Percentiles rank a stretch among this genome's conserved stretches.
Conservation (phyloP, 2,797 vertebrate genomes). For the Silurus aristotelis region DNA sequence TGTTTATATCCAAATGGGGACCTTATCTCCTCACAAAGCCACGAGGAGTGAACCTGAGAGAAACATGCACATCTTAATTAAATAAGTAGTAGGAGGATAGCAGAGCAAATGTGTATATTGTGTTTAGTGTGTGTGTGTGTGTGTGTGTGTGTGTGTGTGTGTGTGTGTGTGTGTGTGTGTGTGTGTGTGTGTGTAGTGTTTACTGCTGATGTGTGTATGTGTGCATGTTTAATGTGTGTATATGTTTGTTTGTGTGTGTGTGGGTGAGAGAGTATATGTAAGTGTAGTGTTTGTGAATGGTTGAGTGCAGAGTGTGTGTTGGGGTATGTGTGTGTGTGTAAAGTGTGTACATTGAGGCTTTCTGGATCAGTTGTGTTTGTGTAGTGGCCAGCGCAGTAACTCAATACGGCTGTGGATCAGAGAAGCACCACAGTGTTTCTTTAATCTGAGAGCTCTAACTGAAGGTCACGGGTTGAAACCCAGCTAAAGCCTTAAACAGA, state of each 20-base stretch:
- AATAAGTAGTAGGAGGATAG: background rate
- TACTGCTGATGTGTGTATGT: background rate
- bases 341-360: conserved; percentile 5
- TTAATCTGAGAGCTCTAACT: conserved; percentile 39
- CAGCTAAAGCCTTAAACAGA: conserved; percentile 21
- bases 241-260: conserved; percentile 15
- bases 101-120: background rate
- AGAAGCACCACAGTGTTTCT: conserved; percentile 43
- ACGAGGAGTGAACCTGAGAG: background rate
- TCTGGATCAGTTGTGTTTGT: conserved; percentile 37
- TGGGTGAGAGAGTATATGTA: too few relatives aligned
- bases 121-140: background rate
- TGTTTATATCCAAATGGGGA: background rate
- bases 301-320: background rate
- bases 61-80: too few relatives aligned
- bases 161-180: background rate
- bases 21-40: background rate
- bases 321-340: background rate
- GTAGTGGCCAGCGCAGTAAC: conserved; percentile 34
- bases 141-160: conserved; percentile 13
- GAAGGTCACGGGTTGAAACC: conserved; percentile 38
- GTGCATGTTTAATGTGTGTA: background rate
- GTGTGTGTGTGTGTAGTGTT: background rate
- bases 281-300: too few relatives aligned
- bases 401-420: conserved; percentile 24